Evolutionary conservation across 2,888 invertebrate genomes (phyloP).

Genomic region (Andricus curvator): DNA sequence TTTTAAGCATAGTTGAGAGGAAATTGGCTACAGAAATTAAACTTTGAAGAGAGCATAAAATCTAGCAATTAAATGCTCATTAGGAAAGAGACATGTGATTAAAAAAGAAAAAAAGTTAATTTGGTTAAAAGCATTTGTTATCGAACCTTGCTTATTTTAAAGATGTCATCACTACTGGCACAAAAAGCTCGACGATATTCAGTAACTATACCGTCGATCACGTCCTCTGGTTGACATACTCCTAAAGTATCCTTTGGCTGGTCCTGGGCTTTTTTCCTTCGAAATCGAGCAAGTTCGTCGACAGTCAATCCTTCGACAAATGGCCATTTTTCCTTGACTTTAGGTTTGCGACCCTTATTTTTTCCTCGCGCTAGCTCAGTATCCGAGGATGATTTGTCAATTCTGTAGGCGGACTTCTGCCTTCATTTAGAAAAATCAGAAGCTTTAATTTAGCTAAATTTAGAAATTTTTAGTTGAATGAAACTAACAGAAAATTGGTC

Average conservation of each 20-base stretch:
- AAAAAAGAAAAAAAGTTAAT: background rate
- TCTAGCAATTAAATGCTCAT: background rate
- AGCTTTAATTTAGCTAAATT: background rate
- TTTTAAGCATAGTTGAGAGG: too few relatives aligned
- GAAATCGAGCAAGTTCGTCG: conserved; percentile 79
- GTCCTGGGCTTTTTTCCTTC: conserved; percentile 78
- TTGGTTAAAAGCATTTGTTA: background rate
- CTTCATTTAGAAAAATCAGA: conserved; percentile 51
- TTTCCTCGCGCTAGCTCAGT: conserved; percentile 72
- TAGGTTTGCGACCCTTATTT: conserved; percentile 55
- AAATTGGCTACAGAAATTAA: background rate
- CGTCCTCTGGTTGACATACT: conserved; percentile 48
- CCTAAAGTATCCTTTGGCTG: conserved; percentile 71
- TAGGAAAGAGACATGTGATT: background rate
- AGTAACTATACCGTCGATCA: conserved; percentile 60
- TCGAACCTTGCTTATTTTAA: conserved; percentile 57
- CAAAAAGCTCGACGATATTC: conserved; percentile 72
- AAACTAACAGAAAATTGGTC: too few relatives aligned
- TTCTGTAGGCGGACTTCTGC: conserved; percentile 63
- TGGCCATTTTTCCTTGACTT: conserved; percentile 68
- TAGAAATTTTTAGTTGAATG: background rate
- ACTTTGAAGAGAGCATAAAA: background rate
- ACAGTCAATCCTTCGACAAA: conserved; percentile 80
- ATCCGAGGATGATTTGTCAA: conserved; percentile 74
- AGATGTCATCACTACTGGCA: conserved; percentile 67